Conservation (phyloP, 2,888 invertebrate genomes). For the Caenorhabditis sp. region DNA sequence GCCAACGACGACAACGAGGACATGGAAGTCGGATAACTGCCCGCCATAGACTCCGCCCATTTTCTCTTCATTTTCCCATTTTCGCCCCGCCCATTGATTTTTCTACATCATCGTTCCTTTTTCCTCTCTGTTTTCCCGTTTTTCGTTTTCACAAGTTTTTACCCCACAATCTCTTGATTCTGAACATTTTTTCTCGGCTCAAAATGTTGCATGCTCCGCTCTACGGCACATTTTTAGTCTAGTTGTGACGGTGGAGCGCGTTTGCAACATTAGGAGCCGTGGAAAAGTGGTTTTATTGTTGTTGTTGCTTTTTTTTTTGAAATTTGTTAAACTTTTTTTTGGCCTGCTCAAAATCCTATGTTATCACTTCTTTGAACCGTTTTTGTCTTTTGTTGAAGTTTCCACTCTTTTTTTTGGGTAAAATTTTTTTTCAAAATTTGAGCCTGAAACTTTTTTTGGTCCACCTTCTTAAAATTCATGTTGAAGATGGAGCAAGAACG, state of each 20-base stretch:
- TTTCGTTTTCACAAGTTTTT: not conserved
- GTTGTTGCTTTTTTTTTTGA: conserved; percentile 9
- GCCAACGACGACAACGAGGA: conserved; percentile 44
- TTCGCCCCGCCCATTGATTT: conserved; percentile 24
- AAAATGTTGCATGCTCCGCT: not conserved
- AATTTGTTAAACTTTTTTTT: not conserved
- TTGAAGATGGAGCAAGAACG: not conserved
- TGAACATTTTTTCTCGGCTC: conserved; percentile 14
- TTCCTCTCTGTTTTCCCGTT: conserved; percentile 1
- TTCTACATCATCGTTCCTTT: not conserved
- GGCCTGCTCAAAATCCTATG: not conserved
- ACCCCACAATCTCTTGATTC: not conserved
- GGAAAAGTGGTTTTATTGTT: not conserved
- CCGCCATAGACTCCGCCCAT: not conserved
- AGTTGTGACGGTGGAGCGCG: not conserved
- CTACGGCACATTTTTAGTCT: conserved; percentile 19
- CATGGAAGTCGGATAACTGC: conserved; percentile 64
- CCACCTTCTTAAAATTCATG: conserved; percentile 41
- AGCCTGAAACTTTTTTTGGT: too few relatives aligned
- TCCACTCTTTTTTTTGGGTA: too few relatives aligned
- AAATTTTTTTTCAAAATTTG: too few relatives aligned
- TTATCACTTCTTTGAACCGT: not conserved
- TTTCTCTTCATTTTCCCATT: conserved; percentile 3
- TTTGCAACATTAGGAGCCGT: not conserved
- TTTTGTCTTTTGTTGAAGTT: too few relatives aligned